phyloP scores from a whole-genome alignment of 2,888 invertebrate genomes.

The Pteria penguin region DNA sequence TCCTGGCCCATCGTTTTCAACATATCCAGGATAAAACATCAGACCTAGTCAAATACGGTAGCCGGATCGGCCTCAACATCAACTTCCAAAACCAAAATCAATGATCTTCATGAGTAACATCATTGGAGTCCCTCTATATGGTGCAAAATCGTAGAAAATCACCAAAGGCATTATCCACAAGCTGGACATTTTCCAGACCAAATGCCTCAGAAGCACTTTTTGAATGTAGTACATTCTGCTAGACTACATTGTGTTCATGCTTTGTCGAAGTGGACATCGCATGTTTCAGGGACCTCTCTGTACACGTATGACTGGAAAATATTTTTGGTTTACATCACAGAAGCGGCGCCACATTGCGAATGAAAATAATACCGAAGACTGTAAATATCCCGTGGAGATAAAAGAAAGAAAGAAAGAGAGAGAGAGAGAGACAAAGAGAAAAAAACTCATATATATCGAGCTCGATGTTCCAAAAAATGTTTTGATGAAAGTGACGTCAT shows the following conservation, averaged over 20 bases:
- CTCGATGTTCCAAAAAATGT: background rate
- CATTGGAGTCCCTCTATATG: background rate
- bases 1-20: background rate
- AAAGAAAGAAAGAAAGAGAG: too few species aligned
- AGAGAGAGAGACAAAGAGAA: too few species aligned
- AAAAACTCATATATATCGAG: background rate
- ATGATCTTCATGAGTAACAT: background rate
- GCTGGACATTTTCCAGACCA: background rate
- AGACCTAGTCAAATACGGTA: background rate
- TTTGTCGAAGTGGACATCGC: too few species aligned
- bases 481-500: slow-evolving; percentile 20
- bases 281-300: too few species aligned
- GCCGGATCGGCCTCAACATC: slow-evolving; percentile 3
- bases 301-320: too few species aligned
- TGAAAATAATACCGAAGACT: too few species aligned
- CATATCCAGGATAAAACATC: slow-evolving; percentile 21
- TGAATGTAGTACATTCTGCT: too few species aligned
- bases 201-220: background rate
- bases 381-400: too few species aligned
- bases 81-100: slow-evolving; percentile 12
- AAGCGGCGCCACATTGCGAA: too few species aligned
- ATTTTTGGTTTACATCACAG: too few species aligned
- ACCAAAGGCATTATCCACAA: background rate
- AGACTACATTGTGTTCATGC: too few species aligned
- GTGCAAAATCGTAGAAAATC: background rate